phyloP scores from a whole-genome alignment of 2,888 invertebrate species.

The Melinaea menophilus region DNA sequence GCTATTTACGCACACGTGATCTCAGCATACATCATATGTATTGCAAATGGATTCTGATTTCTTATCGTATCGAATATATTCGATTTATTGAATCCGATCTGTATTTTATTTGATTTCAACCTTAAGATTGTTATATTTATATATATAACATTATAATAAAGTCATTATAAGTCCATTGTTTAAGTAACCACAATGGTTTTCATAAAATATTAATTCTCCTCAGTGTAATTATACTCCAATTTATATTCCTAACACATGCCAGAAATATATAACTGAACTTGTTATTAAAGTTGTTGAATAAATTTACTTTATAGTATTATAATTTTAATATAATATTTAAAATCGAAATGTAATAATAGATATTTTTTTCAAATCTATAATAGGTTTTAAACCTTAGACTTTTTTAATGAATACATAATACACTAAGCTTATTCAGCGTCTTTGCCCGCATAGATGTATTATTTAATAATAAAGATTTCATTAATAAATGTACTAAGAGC shows the following conservation, averaged over 20 bases:
- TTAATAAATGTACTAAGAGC: too few species aligned
- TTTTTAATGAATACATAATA: too few species aligned
- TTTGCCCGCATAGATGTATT: too few species aligned
- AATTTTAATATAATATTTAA: too few species aligned
- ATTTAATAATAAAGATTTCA: too few species aligned
- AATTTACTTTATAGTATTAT: not conserved
- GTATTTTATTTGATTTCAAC: not conserved
- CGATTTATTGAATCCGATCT: constrained; percentile 23
- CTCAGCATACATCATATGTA: constrained; percentile 35
- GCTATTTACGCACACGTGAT: constrained; percentile 45
- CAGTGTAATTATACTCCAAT: constrained; percentile 12
- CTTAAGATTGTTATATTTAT: too few species aligned
- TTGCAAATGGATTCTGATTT: constrained; percentile 35
- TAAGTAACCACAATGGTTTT: constrained; percentile 23
- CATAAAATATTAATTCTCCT: constrained; percentile 23
- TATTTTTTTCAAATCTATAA: too few species aligned
- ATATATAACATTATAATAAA: not conserved
- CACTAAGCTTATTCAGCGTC: too few species aligned
- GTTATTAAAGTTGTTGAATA: not conserved
- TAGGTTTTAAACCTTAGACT: too few species aligned
- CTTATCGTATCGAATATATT: constrained; percentile 32
- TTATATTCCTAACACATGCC: constrained; percentile 4
- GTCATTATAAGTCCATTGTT: constrained; percentile 22
- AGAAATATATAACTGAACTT: not conserved
- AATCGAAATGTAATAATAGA: too few species aligned